phyloP scores from a whole-genome alignment of 2,797 vertebrate species.

The Hipposideros larvatus region DNA sequence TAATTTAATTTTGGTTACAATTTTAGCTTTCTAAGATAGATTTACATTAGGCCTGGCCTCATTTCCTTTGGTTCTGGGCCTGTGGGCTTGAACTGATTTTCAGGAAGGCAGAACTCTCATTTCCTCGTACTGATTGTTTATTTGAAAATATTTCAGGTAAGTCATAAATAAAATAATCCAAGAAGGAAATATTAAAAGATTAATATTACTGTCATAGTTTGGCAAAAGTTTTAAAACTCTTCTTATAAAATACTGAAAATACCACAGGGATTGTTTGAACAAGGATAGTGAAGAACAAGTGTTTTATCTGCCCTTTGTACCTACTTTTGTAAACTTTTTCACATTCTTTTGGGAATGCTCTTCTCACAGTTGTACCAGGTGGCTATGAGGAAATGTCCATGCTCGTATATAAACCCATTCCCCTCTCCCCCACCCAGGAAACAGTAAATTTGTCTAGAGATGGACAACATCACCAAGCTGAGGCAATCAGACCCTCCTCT shows the following conservation, averaged over 20 bases:
- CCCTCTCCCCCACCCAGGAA: neutral
- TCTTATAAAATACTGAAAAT: conserved; percentile 1
- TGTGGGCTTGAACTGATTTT: neutral
- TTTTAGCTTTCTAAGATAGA: neutral
- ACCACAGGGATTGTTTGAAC: neutral
- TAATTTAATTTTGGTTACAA: neutral
- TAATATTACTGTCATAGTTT: conserved; percentile 29
- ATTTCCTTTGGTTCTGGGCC: neutral
- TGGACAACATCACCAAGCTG: neutral
- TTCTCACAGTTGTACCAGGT: neutral
- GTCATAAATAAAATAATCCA: conserved; percentile 35
- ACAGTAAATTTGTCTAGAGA: neutral
- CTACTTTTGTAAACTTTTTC: neutral
- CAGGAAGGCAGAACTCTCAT: neutral
- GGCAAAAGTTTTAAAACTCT: neutral
- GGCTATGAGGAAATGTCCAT: conserved; percentile 31
- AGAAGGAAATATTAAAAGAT: conserved; percentile 7
- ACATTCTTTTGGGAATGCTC: conserved; percentile 21
- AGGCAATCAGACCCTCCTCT: neutral
- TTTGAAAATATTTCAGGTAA: conserved; percentile 42
- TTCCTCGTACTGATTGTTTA: neutral
- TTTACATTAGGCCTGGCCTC: neutral
- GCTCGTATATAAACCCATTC: neutral
- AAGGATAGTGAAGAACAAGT: neutral
- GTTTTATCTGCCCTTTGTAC: neutral